A percentile compares a stretch with the other conserved stretches of the same genome.
These are phyloP conservation scores for Aphrophora alni DNA, from an alignment of 2,888 invertebrate species.

Conservation along the genomic window DNA sequence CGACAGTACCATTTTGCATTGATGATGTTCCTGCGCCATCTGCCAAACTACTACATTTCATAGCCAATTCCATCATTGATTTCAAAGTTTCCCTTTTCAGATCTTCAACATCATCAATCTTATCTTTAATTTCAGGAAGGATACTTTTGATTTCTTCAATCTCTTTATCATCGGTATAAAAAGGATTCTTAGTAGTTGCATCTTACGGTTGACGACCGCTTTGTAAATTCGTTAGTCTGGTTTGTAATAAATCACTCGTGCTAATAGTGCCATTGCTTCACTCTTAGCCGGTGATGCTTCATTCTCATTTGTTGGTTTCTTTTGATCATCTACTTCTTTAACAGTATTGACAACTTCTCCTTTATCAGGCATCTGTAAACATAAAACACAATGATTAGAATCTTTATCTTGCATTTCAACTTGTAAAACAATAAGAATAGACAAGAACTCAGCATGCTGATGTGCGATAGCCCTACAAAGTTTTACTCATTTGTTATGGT, in stretches of 20 bases:
- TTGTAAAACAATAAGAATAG: too few species aligned
- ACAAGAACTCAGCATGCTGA: too few species aligned
- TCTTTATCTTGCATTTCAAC: too few species aligned
- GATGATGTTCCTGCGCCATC: slow-evolving; percentile 46
- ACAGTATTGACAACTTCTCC: neutral
- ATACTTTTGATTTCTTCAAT: slow-evolving; percentile 83
- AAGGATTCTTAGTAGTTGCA: slow-evolving; percentile 65
- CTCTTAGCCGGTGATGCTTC: slow-evolving; percentile 34
- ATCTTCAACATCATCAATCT: slow-evolving; percentile 85
- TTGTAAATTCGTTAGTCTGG: slow-evolving; percentile 67
- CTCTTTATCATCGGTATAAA: slow-evolving; percentile 71
- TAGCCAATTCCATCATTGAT: slow-evolving; percentile 54
- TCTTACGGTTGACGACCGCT: slow-evolving; percentile 57
- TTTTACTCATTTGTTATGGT: too few species aligned
- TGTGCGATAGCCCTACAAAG: too few species aligned
- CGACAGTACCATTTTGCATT: slow-evolving; percentile 46
- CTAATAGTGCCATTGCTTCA: slow-evolving; percentile 55
- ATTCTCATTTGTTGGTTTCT: neutral
- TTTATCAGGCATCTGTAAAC: neutral
- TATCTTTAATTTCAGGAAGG: slow-evolving; percentile 86
- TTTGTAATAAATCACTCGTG: slow-evolving; percentile 74
- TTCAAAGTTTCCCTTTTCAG: slow-evolving; percentile 72
- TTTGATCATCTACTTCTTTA: neutral
- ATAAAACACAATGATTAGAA: neutral
- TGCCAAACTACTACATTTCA: neutral